phyloP scores from a whole-genome alignment of 2,113 vertebrate genomes.

The Forbesichthys papilliferus region DNA sequence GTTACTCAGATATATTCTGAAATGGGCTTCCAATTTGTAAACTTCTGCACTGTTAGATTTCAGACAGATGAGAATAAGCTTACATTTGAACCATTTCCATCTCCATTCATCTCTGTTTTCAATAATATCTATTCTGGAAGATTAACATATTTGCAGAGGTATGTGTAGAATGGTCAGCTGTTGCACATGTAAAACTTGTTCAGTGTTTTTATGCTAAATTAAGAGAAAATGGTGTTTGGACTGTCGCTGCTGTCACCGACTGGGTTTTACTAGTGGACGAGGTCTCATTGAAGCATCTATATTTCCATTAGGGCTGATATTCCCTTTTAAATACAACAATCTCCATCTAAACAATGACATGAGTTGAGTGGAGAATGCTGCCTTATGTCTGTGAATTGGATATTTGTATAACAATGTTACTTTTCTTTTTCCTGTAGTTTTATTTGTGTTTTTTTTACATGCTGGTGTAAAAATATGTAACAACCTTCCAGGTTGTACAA shows the following conservation, averaged over 20 bases:
- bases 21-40: too few species aligned
- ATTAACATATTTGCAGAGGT: too few species aligned
- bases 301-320: background rate
- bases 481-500: too few species aligned
- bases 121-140: too few species aligned
- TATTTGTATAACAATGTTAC: background rate
- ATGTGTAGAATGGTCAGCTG: background rate
- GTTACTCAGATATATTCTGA: too few species aligned
- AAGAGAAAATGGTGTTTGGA: background rate
- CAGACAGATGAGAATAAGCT: background rate
- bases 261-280: background rate
- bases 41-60: background rate
- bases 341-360: background rate
- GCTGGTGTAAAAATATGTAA: too few species aligned
- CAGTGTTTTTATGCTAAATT: background rate
- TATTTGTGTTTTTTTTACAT: too few species aligned
- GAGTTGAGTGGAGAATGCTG: background rate
- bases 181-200: background rate
- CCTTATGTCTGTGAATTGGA: background rate
- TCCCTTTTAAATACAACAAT: background rate
- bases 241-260: background rate
- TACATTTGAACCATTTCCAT: background rate
- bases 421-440: too few species aligned
- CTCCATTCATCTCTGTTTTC: background rate
- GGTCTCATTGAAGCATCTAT: background rate